phyloP scores from a whole-genome alignment of 2,888 invertebrate species.

The Calliphora vomitoria region DNA sequence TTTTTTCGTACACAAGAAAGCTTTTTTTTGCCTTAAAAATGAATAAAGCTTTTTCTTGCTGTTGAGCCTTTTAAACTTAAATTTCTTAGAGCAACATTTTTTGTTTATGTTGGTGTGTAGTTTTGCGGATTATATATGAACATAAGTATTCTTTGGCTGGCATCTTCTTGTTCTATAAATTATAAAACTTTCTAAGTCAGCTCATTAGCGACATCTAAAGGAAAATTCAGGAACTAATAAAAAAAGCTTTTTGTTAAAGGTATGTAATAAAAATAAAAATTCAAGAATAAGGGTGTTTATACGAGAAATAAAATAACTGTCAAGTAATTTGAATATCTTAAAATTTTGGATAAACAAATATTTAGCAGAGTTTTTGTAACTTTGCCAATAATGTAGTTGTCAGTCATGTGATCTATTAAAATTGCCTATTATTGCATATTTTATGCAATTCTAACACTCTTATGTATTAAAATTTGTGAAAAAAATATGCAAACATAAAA shows the following conservation, averaged over 20 bases:
- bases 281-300: background rate
- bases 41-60: slow-evolving; percentile 27
- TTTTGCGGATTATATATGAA: background rate
- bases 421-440: no score
- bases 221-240: slow-evolving; percentile 29
- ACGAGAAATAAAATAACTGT: no score
- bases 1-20: slow-evolving; percentile 10
- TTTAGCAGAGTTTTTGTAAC: no score
- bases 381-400: no score
- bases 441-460: no score
- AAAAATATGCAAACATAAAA: no score
- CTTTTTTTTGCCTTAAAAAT: slow-evolving; percentile 44
- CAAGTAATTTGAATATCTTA: no score
- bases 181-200: slow-evolving; percentile 42
- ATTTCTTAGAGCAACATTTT: background rate
- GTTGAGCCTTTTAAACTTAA: background rate
- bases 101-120: slow-evolving; percentile 1
- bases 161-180: background rate
- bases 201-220: slow-evolving; percentile 66
- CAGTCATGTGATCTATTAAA: no score
- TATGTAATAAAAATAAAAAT: background rate
- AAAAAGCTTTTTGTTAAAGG: slow-evolving; percentile 44
- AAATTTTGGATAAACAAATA: no score
- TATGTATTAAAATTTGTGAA: no score
- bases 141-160: background rate